Conservation (phyloP, 92 coral and sea anemone genomes). For the Galaxea fascicularis region DNA sequence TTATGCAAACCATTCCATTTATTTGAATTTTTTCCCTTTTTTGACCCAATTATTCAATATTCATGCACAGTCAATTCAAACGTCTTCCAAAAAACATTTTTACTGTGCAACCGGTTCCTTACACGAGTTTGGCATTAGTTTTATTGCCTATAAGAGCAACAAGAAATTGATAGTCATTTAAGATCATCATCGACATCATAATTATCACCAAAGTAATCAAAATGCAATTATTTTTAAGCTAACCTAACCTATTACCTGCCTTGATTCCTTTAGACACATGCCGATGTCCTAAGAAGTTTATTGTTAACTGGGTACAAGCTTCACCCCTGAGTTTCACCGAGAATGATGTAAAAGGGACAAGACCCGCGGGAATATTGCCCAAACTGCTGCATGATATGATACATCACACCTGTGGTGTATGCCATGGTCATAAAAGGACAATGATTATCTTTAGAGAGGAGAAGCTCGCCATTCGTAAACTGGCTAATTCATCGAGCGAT, state of each 20-base stretch:
- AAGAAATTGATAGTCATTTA: too few relatives aligned
- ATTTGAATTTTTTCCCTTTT: too few relatives aligned
- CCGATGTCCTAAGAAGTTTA: constrained; percentile 23
- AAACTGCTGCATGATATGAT: constrained; percentile 15
- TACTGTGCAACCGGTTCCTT: too few relatives aligned
- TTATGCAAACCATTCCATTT: too few relatives aligned
- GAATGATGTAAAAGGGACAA: not conserved
- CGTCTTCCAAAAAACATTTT: too few relatives aligned
- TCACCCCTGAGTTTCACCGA: constrained; percentile 13
- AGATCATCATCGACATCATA: too few relatives aligned
- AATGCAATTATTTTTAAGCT: not conserved
- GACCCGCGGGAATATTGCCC: constrained; percentile 24
- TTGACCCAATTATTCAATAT: too few relatives aligned
- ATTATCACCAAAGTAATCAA: not conserved
- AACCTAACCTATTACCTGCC: not conserved
- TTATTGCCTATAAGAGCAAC: too few relatives aligned
- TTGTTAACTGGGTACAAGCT: constrained; percentile 33
- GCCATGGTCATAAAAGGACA: constrained; percentile 8
- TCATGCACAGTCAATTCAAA: too few relatives aligned
- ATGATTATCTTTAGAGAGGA: not conserved
- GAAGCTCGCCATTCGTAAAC: not conserved
- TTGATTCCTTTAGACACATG: constrained; percentile 16
- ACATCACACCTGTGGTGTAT: constrained; percentile 19
- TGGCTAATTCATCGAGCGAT: not conserved
- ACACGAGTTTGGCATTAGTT: too few relatives aligned